Evolutionary conservation across 2,113 vertebrate species (phyloP), one percentile per base, ranked within the genome.

Genomic region (Salvator merianae): DNA sequence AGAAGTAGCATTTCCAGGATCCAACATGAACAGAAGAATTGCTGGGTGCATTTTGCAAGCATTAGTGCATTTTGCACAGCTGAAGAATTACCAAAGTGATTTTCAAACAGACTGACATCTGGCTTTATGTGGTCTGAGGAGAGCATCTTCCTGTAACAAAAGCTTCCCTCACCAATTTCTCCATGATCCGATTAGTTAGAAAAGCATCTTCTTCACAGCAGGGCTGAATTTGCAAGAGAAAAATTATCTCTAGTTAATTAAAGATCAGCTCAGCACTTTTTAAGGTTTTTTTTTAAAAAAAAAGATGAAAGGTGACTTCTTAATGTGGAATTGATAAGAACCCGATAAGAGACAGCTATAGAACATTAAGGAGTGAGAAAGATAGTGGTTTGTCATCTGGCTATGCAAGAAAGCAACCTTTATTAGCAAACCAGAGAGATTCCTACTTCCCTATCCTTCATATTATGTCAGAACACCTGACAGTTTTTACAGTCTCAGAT

Each of bases 391-490:
- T 81, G 13, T 40, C 86, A 71, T 40, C 62, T 55, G 38, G 88
- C 40, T 50, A 34, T 0, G 68, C 53, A 50, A 43, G 14, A 22
- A 32, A 53, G 59, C 76, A 78, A 65, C 75, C 40, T 82, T 50
- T 65, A 80, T 86, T 20, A 40, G 30, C 82, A 88, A 85, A 80
- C 1, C 70, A 88, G 82, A n/a, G 84, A 8, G 47, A 88, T 89
- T 89, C 3, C 40, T 78, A 43, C 82, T 89, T 90, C 80, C 81
- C 77, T 74, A 32, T 59, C 18, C 40, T 90, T 85, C 55, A 87
- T 38, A 87, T 76, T 81, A 77, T 55, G 80, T 88, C 20, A 71
- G 83, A 75, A 66, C n/a, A 87, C 65, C 79, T 89, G 84, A 84
- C 24, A 77, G 75, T 69, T 78, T 90, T 84, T 84, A 22, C 87